Percentiles rank a stretch among this genome's conserved stretches.
These are phyloP conservation scores for Ascaphus truei DNA, from an alignment of 2,113 vertebrate species.

Conservation along the genomic window DNA sequence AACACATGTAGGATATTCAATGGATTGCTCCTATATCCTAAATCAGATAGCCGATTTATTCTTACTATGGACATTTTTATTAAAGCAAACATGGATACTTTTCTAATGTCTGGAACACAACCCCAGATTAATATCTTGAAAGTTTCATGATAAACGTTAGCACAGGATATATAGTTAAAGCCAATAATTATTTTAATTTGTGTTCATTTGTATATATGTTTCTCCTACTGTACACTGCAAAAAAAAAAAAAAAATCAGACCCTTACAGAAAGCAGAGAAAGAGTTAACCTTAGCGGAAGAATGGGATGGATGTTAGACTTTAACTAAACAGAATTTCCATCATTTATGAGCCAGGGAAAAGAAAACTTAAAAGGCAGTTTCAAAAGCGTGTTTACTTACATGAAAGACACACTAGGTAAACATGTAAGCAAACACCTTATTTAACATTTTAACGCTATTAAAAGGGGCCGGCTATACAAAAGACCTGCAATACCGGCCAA, in stretches of 20 bases:
- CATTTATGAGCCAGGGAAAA: conserved; percentile 21
- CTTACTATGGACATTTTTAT: no score
- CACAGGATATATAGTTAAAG: no score
- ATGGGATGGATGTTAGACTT: conserved; percentile 2
- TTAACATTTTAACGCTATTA: conserved; percentile 10
- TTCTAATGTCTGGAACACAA: no score
- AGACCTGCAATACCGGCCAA: background rate
- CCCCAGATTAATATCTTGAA: no score
- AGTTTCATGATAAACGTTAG: no score
- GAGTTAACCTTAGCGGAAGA: conserved; percentile 6
- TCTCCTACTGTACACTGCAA: no score
- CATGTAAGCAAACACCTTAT: conserved; percentile 20
- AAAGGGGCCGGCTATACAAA: background rate
- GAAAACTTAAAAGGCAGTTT: conserved; percentile 10
- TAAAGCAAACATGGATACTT: no score
- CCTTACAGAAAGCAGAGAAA: background rate
- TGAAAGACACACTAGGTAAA: conserved; percentile 24
- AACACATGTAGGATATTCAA: no score
- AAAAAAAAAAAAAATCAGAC: background rate
- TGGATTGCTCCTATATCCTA: no score
- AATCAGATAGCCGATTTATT: no score
- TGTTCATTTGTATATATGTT: no score
- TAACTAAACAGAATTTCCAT: conserved; percentile 11
- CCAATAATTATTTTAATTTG: no score
- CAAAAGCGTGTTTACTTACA: conserved; percentile 11